Base-by-base conservation (phyloP, 2,797 vertebrate genomes). In the Sebastes minor region DNA sequence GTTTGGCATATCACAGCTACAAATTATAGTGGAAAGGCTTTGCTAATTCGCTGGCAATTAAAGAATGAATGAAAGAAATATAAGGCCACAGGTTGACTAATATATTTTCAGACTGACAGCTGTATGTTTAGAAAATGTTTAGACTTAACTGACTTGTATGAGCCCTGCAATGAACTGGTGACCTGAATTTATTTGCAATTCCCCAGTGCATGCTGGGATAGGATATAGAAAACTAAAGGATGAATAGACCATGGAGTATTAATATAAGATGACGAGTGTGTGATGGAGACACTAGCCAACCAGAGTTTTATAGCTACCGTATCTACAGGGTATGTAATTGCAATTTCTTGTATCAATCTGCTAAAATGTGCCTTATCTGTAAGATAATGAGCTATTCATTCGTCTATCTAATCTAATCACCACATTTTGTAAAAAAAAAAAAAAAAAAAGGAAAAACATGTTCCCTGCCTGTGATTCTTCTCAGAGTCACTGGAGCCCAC, bases 1-100 rank as follows among this genome's bases (percentile, higher is more conserved):
- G 74, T 87, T 71, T 71, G 71, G 28, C 23, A 28, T 23, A 35
- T 66, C 28, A 38, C 42, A 32, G 71, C 53, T 66, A 57, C 74
- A 88, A 78, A 89, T 82, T 16, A 62, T 27, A 76, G 49, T 46
- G 42, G 30, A 78, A 64, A 74, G 61, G 53, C 55, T 60, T 27
- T 33, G 61, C 63, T 80, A 76, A 82, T 90, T 77, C 2, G 2
- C 63, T 64, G 56, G 9, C 62, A 81, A 72, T 73, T 74, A 80
- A 74, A 66, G 22, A 71, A 69, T 35, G 20, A 84, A 57, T 69
- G 28, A 71, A 60, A 65, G 23, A 12, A 8, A 28, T 25, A 42
- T 69, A 38, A 77, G 18, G 16, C 23, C 28, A 11, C 35, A 30
- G 23, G 53, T 28, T n/a, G 33, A 12, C 20, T 70, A 22, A 57